Conservation (phyloP, 2,888 invertebrate genomes). For the Drosophila sordidula region DNA sequence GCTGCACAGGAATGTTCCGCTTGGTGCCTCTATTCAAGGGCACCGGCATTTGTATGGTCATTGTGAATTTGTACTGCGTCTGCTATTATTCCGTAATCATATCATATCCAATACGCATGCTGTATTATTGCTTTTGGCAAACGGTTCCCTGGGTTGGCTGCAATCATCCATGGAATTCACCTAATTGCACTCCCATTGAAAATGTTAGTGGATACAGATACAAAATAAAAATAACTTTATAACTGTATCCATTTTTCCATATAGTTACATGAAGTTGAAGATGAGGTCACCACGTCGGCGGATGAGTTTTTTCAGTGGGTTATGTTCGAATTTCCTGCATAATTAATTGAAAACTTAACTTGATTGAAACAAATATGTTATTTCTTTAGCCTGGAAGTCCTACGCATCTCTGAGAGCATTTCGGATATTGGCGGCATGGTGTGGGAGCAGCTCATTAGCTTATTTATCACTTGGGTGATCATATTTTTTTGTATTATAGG, state of each 20-base stretch:
- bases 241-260: too few relatives aligned
- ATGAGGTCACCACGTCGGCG: constrained; percentile 87
- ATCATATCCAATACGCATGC: constrained; percentile 93
- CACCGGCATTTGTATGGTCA: constrained; percentile 92
- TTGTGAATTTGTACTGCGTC: constrained; percentile 92
- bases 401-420: constrained; percentile 91
- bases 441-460: constrained; percentile 91
- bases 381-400: constrained; percentile 89
- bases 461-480: constrained; percentile 91
- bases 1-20: constrained; percentile 92
- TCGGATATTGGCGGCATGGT: constrained; percentile 91
- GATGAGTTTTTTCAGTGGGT: constrained; percentile 94
- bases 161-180: constrained; percentile 93
- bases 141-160: constrained; percentile 92
- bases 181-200: constrained; percentile 87
- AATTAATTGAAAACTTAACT: too few relatives aligned
- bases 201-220: constrained; percentile 60
- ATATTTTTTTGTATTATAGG: constrained; percentile 94
- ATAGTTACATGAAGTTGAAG: constrained; percentile 16
- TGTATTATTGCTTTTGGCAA: constrained; percentile 88
- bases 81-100: constrained; percentile 94
- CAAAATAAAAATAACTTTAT: not conserved
- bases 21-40: constrained; percentile 95
- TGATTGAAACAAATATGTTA: not conserved
- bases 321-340: not conserved